These are phyloP conservation scores for Panopea generosa DNA, from an alignment of 2,888 invertebrate species.

Conservation along the genomic window DNA sequence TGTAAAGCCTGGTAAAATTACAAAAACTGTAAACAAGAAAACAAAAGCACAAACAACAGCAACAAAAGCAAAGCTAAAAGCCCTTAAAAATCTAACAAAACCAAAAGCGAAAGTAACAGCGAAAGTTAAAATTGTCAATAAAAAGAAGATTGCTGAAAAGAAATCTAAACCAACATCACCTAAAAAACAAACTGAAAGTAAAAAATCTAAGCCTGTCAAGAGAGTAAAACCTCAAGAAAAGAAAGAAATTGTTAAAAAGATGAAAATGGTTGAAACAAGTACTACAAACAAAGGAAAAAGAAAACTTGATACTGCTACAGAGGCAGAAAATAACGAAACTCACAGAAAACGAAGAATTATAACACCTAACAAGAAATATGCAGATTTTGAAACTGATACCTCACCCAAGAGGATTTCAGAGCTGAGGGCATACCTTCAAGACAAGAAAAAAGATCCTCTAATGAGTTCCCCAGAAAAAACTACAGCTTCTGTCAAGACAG, in stretches of 20 bases:
- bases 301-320: constrained; percentile 32
- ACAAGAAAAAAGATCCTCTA: constrained; percentile 41
- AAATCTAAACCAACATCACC: constrained; percentile 4
- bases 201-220: neutral
- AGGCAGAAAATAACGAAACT: constrained; percentile 20
- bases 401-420: constrained; percentile 47
- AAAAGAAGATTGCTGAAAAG: constrained; percentile 11
- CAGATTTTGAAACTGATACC: constrained; percentile 50
- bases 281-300: constrained; percentile 1
- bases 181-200: neutral
- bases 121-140: constrained; percentile 5
- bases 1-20: neutral
- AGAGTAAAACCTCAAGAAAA: neutral
- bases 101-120: constrained; percentile 7
- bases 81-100: neutral
- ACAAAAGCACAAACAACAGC: constrained; percentile 6
- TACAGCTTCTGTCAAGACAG: neutral
- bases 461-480: neutral
- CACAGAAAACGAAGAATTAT: constrained; percentile 50
- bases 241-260: too few species aligned
- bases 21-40: constrained; percentile 20
- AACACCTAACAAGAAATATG: constrained; percentile 58
- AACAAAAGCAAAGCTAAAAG: constrained; percentile 32
- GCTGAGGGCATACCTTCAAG: constrained; percentile 46
- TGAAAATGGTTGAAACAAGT: constrained; percentile 1